These are phyloP conservation scores for Eulemur rubriventer DNA, from an alignment of 2,797 vertebrate species.

Conservation along the genomic window DNA sequence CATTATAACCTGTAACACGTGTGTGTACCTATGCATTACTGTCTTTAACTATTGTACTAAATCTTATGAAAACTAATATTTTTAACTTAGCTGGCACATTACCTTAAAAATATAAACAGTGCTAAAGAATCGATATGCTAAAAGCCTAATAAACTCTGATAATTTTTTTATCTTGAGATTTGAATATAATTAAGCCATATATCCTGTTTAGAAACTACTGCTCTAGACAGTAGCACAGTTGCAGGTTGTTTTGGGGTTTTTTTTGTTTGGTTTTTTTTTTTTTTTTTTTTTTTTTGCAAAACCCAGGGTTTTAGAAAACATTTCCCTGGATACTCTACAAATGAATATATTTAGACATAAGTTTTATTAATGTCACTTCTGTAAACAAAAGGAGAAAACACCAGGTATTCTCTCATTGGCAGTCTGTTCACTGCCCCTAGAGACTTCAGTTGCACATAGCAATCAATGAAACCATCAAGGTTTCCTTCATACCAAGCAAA, in stretches of 20 bases:
- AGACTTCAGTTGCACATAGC: no score
- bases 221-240: neutral
- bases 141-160: neutral
- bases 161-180: neutral
- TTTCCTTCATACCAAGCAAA: neutral
- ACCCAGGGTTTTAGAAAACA: neutral
- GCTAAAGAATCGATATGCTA: neutral
- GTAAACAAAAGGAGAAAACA: neutral
- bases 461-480: neutral
- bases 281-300: neutral
- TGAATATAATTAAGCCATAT: neutral
- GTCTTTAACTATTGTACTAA: neutral
- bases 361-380: neutral
- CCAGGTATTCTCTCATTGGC: rapidly evolving
- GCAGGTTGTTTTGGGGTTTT: neutral
- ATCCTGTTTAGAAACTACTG: neutral
- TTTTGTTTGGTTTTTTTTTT: no score
- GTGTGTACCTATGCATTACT: neutral
- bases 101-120: slow-evolving; percentile 11
- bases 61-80: neutral
- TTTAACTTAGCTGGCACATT: neutral
- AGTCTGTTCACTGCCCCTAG: neutral
- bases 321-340: neutral
- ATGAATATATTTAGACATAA: neutral
- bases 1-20: neutral